phyloP scores from a whole-genome alignment of 1,140 invertebrate genomes.

The Nautilus pompilius region DNA sequence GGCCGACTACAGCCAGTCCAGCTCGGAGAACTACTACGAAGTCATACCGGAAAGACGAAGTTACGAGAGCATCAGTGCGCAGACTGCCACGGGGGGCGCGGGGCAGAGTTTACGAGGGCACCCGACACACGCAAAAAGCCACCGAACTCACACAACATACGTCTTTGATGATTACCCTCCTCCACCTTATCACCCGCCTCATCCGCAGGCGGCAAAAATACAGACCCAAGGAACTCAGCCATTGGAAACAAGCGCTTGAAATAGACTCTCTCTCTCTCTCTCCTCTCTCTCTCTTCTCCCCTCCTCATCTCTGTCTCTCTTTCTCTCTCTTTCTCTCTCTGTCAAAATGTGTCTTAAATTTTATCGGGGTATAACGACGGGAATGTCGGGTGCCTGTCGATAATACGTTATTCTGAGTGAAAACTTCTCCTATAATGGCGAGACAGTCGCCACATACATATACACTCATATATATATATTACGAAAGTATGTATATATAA shows the following conservation, averaged over 20 bases:
- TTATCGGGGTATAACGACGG: not conserved
- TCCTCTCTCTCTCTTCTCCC: not conserved
- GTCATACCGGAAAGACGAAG: conserved; percentile 48
- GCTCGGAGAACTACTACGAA: conserved; percentile 51
- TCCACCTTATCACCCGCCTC: conserved; percentile 43
- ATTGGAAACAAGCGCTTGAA: not conserved
- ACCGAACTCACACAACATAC: conserved; percentile 24
- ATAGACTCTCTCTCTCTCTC: not conserved
- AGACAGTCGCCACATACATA: too few species aligned
- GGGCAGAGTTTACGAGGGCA: conserved; percentile 15
- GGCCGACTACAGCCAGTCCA: conserved; percentile 36
- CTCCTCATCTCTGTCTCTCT: not conserved
- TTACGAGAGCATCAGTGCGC: conserved; percentile 48
- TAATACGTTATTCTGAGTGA: too few species aligned
- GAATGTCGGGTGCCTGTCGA: too few species aligned
- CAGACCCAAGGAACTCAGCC: conserved; percentile 1
- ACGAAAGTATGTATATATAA: too few species aligned
- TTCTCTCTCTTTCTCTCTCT: not conserved
- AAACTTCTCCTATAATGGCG: too few species aligned
- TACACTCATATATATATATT: too few species aligned
- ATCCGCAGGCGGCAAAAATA: not conserved
- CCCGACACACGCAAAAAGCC: conserved; percentile 10
- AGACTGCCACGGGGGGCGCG: conserved; percentile 25
- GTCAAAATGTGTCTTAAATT: not conserved
- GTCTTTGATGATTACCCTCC: conserved; percentile 47